These are phyloP conservation scores for Lasioglossum leucozonium DNA, from an alignment of 2,888 invertebrate genomes.

Conservation along the genomic window DNA sequence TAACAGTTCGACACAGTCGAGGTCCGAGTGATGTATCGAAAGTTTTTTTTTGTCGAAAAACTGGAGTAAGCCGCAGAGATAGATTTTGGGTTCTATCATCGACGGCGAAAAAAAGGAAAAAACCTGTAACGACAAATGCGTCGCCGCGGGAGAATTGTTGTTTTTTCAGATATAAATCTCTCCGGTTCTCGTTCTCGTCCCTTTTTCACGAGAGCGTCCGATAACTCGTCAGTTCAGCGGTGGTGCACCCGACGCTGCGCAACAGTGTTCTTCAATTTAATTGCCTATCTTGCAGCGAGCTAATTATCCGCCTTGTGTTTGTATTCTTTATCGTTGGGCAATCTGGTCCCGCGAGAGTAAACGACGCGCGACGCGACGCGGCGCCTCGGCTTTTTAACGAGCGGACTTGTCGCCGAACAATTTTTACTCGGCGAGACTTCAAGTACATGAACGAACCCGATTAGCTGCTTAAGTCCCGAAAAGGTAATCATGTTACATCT, in stretches of 20 bases:
- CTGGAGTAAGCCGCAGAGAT: neutral
- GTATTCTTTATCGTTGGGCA: slow-evolving; percentile 30
- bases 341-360: neutral
- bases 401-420: slow-evolving; percentile 9
- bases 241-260: slow-evolving; percentile 34
- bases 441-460: slow-evolving; percentile 10
- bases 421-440: slow-evolving; percentile 10
- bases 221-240: slow-evolving; percentile 39
- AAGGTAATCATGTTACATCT: slow-evolving; percentile 5
- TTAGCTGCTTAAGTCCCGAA: neutral
- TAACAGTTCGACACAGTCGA: neutral
- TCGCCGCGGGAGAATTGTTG: slow-evolving; percentile 25
- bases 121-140: slow-evolving; percentile 29
- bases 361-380: neutral
- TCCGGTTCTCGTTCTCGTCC: neutral
- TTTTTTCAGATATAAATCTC: slow-evolving; percentile 49
- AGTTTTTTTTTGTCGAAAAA: neutral
- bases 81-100: neutral
- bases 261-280: slow-evolving; percentile 62
- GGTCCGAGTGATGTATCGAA: neutral
- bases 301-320: slow-evolving; percentile 51
- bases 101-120: neutral
- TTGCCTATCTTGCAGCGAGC: slow-evolving; percentile 37
- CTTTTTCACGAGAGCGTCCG: slow-evolving; percentile 31
- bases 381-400: slow-evolving; percentile 3